Evolutionary conservation across 2,888 invertebrate genomes (phyloP).

Genomic region (Ceratothoa steindachneri): DNA sequence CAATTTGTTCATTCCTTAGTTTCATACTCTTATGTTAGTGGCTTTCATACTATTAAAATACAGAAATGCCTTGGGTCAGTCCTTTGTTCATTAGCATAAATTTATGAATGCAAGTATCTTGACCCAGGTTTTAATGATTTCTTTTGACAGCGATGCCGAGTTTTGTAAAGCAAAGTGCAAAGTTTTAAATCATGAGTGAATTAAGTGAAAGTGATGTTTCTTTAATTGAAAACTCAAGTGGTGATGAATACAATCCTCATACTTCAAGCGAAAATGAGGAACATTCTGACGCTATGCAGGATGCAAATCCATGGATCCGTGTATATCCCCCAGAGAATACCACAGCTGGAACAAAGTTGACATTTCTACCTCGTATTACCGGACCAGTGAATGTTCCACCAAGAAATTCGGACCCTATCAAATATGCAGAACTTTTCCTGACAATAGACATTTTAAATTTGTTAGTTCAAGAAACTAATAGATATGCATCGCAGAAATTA

Average conservation of each 20-base stretch:
- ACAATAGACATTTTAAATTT: neutral
- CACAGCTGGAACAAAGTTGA: neutral
- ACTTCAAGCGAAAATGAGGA: neutral
- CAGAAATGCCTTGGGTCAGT: too few relatives aligned
- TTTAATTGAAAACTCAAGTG: neutral
- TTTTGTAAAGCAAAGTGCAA: too few relatives aligned
- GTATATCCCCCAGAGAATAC: neutral
- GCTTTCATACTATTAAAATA: too few relatives aligned
- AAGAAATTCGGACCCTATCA: neutral
- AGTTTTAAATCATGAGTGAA: too few relatives aligned
- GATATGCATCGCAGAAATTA: too few relatives aligned
- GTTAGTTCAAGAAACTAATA: neutral
- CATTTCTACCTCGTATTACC: neutral
- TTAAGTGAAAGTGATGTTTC: neutral
- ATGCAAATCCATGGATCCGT: too few relatives aligned
- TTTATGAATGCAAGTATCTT: too few relatives aligned
- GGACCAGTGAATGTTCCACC: neutral
- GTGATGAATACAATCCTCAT: neutral
- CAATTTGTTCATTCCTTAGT: too few relatives aligned
- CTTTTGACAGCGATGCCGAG: too few relatives aligned
- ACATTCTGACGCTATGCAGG: neutral
- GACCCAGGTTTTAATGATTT: too few relatives aligned
- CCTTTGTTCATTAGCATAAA: too few relatives aligned
- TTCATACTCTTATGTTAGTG: too few relatives aligned
- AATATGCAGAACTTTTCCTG: neutral